Evolutionary conservation across 23 tunicate species (phyloP), one percentile per base, ranked within the genome.

Genomic region (Pegea sp.): DNA sequence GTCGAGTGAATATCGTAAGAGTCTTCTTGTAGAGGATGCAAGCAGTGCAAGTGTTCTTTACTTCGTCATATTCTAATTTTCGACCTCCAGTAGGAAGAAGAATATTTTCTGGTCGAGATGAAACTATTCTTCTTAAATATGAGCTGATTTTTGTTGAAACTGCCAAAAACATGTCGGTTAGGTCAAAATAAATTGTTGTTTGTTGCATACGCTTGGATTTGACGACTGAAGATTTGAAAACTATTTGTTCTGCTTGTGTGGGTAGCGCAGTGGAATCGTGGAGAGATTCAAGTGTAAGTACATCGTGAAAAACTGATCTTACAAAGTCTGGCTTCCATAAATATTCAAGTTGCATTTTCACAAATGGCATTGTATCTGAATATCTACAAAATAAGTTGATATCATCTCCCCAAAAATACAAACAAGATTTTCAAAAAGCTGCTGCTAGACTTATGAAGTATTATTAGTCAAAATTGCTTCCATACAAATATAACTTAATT

Each of bases 61-160:
- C 98, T 71, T 89, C 98, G 18, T 30, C 59, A 43, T 89, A 89
- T 28, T 89, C 90, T 16, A 89, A 57, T 49, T 89, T 76, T 54
- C 98, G 53, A 0, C 98, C 98, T 33, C 98, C 98, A 29, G 75
- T 73, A 4, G 80, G 95, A 3, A 74, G 73, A 0, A 65, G 20
- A 59, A 58, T 38, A 28, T 8, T 24, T 1, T 55, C 56, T 11
- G 56, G 63, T 13, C 95, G 67, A 2, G 76, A 62, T 2, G 72
- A 66, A 3, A 77, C 67, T 1, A 73, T 43, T 44, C 50, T 67
- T 63, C 69, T 73, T 43, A 84, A 50, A 44, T 74, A 84, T 5
- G 95, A 74, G 18, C 76, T 34, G 22, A 84, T 42, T 29, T 78
- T 67, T 50, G 69, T 66, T 13, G 81, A 16, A 53, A 84, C 93